phyloP scores from a whole-genome alignment of 2,113 vertebrate genomes.

The Grantiella picta region DNA sequence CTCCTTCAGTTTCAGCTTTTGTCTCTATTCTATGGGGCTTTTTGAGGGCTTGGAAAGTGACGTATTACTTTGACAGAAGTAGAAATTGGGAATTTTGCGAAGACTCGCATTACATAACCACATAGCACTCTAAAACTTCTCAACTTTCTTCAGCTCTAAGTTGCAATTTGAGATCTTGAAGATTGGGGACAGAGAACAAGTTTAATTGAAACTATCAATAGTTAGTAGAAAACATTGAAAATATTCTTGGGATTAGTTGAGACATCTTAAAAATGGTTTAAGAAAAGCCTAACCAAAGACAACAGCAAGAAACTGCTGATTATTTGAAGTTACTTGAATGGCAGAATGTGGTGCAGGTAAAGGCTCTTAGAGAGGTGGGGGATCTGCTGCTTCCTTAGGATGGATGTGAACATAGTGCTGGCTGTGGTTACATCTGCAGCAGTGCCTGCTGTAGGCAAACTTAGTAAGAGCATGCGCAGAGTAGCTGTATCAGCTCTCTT shows the following conservation, averaged over 20 bases:
- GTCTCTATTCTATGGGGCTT: not conserved
- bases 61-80: not conserved
- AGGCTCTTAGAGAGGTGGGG: not conserved
- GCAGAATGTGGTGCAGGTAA: not conserved
- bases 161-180: not conserved
- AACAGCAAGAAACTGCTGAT: not conserved
- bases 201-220: not conserved
- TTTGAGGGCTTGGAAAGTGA: not conserved
- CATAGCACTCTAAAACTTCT: not conserved
- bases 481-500: not conserved
- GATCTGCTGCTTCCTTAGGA: not conserved
- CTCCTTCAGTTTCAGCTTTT: not conserved
- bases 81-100: not conserved
- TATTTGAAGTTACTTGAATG: not conserved
- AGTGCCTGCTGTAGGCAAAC: fast-evolving
- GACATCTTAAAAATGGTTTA: not conserved
- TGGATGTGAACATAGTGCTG: not conserved
- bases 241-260: not conserved
- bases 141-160: not conserved
- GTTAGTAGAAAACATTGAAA: not conserved
- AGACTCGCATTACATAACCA: not conserved
- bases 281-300: not conserved
- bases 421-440: not conserved
- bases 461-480: not conserved
- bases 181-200: not conserved